phyloP scores from a whole-genome alignment of 2,113 vertebrate species.

The Anthoscopus minutus region DNA sequence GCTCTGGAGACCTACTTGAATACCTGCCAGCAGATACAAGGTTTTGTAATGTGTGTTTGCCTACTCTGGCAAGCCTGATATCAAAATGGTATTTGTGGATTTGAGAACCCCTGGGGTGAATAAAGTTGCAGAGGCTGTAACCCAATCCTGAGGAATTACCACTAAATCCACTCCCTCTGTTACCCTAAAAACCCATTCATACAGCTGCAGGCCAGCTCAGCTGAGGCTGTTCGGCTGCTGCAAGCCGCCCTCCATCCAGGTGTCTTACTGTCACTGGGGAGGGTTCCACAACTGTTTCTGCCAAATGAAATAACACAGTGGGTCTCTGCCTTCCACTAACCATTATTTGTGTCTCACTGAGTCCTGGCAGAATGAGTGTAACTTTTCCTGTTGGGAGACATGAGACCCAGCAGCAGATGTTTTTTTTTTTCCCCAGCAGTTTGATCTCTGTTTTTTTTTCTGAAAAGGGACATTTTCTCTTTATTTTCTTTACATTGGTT shows the following conservation, averaged over 20 bases:
- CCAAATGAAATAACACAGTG: not conserved
- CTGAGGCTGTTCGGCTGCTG: not conserved
- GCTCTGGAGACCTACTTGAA: not conserved
- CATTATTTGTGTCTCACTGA: not conserved
- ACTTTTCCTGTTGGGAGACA: not conserved
- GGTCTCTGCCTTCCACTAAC: not conserved
- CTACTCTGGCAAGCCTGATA: not conserved
- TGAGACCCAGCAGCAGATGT: not conserved
- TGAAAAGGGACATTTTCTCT: not conserved
- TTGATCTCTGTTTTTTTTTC: not conserved
- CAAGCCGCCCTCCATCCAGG: not conserved
- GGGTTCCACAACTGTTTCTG: not conserved
- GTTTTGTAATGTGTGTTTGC: not conserved
- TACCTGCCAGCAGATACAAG: not conserved
- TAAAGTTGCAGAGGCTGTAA: not conserved
- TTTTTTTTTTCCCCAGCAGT: not conserved
- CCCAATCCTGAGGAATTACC: not conserved
- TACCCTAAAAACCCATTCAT: not conserved
- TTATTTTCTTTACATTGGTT: not conserved
- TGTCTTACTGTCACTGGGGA: not conserved
- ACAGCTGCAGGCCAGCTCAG: not conserved
- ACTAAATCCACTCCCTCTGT: not conserved
- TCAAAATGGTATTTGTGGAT: not conserved
- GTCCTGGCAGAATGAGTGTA: not conserved
- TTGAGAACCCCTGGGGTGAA: not conserved